Evolutionary conservation across 2,888 invertebrate genomes (phyloP).

Genomic region (Neuroscelio doddi): DNA sequence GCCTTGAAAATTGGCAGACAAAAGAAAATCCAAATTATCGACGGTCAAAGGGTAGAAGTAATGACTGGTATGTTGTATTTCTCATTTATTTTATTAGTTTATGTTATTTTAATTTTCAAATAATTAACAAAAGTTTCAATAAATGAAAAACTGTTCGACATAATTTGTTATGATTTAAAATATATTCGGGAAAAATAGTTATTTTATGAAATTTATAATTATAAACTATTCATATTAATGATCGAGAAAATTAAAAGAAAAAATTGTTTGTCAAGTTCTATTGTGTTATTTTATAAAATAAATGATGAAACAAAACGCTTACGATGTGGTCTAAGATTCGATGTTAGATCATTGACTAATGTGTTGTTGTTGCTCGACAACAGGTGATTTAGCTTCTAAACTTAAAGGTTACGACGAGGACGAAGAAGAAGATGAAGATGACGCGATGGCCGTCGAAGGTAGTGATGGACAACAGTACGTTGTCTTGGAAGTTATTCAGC

Average conservation of each 20-base stretch:
- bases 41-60: slow-evolving; percentile 71
- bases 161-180: too few relatives aligned
- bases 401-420: slow-evolving; percentile 71
- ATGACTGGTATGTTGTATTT: slow-evolving; percentile 64
- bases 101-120: too few relatives aligned
- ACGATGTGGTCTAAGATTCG: slow-evolving; percentile 63
- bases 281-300: slow-evolving; percentile 32
- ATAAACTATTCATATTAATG: too few relatives aligned
- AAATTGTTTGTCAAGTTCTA: too few relatives aligned
- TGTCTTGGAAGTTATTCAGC: slow-evolving; percentile 90
- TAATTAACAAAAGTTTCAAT: too few relatives aligned
- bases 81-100: background rate
- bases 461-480: slow-evolving; percentile 89
- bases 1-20: slow-evolving; percentile 86
- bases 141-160: too few relatives aligned
- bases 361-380: slow-evolving; percentile 49
- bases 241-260: too few relatives aligned
- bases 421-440: slow-evolving; percentile 71
- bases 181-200: too few relatives aligned
- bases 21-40: slow-evolving; percentile 82
- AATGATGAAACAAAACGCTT: too few relatives aligned
- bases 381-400: slow-evolving; percentile 64
- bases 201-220: too few relatives aligned
- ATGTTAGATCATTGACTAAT: slow-evolving; percentile 68
- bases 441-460: slow-evolving; percentile 79